These are phyloP conservation scores for Salminus brasiliensis DNA, from an alignment of 2,113 vertebrate genomes.

Conservation along the genomic window DNA sequence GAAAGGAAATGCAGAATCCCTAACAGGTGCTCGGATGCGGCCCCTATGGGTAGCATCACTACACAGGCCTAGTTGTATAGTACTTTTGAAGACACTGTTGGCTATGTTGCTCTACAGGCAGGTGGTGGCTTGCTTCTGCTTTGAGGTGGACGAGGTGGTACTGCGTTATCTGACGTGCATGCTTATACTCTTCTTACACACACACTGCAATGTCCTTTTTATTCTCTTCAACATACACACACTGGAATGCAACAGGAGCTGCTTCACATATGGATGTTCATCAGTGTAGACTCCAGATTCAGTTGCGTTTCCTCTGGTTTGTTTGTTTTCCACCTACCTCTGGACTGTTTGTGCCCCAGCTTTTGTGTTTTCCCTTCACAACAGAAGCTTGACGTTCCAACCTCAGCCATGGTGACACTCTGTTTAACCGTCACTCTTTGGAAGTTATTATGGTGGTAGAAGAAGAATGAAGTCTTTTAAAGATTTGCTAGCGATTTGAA, in stretches of 20 bases:
- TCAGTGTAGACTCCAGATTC: background rate
- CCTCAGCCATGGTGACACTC: slow-evolving; percentile 2
- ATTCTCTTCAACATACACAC: background rate
- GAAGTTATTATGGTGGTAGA: background rate
- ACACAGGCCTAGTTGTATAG: no score
- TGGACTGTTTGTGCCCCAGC: background rate
- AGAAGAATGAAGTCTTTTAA: background rate
- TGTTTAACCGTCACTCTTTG: background rate
- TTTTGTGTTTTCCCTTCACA: background rate
- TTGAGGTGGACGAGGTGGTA: background rate
- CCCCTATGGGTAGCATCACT: background rate
- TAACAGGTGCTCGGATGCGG: background rate
- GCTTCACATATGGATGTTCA: background rate
- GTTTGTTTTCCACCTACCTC: slow-evolving; percentile 35
- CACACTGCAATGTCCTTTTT: slow-evolving; percentile 2
- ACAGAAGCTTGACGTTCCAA: background rate
- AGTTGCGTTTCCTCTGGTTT: background rate
- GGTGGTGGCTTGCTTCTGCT: background rate
- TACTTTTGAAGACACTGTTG: background rate
- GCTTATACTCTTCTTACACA: background rate
- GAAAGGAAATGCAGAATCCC: background rate
- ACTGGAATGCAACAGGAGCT: background rate
- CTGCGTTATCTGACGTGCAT: slow-evolving; percentile 7
- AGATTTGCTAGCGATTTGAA: background rate
- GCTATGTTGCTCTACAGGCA: background rate